phyloP scores from a whole-genome alignment of 2,797 vertebrate genomes.

The Sciurus carolinensis region DNA sequence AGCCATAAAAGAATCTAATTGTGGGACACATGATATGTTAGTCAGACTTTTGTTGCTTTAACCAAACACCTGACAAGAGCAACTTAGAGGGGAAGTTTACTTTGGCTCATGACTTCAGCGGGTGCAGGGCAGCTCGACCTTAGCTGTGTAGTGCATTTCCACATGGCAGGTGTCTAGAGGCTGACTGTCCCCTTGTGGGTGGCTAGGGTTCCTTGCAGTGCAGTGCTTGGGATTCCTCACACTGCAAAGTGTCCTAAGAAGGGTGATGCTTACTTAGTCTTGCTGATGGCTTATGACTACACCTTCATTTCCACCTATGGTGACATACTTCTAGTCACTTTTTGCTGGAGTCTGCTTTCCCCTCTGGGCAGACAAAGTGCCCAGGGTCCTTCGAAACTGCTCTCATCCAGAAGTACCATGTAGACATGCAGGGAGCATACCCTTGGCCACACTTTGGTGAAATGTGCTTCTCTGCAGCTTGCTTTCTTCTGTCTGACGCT shows the following conservation, averaged over 20 bases:
- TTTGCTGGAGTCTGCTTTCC: neutral
- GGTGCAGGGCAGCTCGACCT: neutral
- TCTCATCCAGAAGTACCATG: too few species aligned
- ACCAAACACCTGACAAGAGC: too few species aligned
- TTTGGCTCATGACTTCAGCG: too few species aligned
- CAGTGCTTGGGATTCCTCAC: neutral
- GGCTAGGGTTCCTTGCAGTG: neutral
- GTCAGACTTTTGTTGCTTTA: too few species aligned
- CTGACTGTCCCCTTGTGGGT: neutral
- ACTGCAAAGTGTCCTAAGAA: neutral
- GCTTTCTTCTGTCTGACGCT: neutral
- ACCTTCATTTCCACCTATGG: neutral
- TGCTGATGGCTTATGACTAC: neutral
- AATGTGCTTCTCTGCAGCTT: neutral
- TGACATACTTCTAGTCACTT: rapidly evolving
- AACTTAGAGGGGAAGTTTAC: too few species aligned
- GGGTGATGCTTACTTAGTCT: neutral
- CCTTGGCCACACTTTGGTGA: neutral
- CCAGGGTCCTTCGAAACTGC: neutral
- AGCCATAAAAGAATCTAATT: neutral
- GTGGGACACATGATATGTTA: neutral
- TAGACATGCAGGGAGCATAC: neutral
- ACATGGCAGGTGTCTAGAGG: too few species aligned
- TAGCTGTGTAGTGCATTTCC: neutral
- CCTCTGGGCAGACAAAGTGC: neutral